A percentile compares a stretch with the other conserved stretches of the same genome.
phyloP scores from a whole-genome alignment of 2,797 vertebrate genomes.

The Parauchenoglanis ngamensis region DNA sequence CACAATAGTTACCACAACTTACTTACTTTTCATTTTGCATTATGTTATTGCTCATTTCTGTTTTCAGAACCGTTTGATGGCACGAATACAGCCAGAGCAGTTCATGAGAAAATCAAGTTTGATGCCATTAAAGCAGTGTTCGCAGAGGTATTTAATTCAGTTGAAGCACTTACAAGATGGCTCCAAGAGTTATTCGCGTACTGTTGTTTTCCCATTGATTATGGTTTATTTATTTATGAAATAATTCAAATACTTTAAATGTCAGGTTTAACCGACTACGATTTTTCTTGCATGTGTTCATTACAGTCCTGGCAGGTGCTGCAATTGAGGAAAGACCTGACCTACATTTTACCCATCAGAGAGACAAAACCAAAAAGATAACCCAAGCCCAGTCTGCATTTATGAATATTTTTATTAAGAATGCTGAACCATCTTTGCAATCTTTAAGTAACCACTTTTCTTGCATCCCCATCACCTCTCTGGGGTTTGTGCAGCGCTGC shows the following conservation, averaged over 20 bases:
- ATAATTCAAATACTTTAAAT: background rate
- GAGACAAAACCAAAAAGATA: slow-evolving; percentile 64
- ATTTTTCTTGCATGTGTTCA: slow-evolving; percentile 50
- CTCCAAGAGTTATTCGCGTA: background rate
- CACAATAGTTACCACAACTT: background rate
- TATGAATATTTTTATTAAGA: slow-evolving; percentile 7
- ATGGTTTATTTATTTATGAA: background rate
- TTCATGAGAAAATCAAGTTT: slow-evolving; percentile 90
- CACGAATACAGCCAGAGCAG: slow-evolving; percentile 93
- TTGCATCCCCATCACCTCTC: background rate
- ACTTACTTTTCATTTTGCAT: background rate
- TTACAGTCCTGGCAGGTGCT: slow-evolving; percentile 82
- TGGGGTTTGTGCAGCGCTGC: background rate
- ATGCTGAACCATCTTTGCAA: slow-evolving; percentile 21
- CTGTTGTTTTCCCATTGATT: background rate
- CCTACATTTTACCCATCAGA: slow-evolving; percentile 83
- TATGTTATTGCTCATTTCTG: background rate
- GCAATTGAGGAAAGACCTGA: slow-evolving; percentile 82
- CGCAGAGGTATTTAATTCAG: slow-evolving; percentile 76
- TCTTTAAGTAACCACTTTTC: slow-evolving; percentile 4
- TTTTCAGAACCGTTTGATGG: slow-evolving; percentile 91
- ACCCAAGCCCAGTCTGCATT: slow-evolving; percentile 21
- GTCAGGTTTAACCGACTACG: background rate
- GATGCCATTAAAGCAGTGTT: slow-evolving; percentile 84
- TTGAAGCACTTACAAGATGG: background rate